These are phyloP conservation scores for Drosophila kambysellisi DNA, from an alignment of 2,888 invertebrate species.

Conservation along the genomic window DNA sequence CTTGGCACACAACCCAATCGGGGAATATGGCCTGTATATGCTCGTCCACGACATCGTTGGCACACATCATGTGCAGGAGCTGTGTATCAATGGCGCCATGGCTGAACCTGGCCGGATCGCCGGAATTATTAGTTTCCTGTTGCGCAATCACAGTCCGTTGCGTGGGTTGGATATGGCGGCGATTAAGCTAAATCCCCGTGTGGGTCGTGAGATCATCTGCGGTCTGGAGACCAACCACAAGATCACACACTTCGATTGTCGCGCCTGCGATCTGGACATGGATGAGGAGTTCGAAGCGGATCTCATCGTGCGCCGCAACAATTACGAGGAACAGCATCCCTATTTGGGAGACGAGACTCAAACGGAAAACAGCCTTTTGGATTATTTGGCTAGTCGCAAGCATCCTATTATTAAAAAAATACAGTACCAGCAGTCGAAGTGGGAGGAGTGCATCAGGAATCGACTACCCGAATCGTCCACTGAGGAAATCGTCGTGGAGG, in stretches of 20 bases:
- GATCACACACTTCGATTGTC: constrained; percentile 66
- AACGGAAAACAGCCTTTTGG: constrained; percentile 61
- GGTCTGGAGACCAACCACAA: constrained; percentile 61
- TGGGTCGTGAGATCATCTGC: constrained; percentile 55
- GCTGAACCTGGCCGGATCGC: constrained; percentile 18
- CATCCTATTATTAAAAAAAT: constrained; percentile 55
- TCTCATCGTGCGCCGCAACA: constrained; percentile 75
- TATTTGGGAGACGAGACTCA: constrained; percentile 59
- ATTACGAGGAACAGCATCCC: constrained; percentile 44
- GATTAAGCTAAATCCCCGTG: constrained; percentile 32
- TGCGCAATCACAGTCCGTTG: constrained; percentile 63
- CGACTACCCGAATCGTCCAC: constrained; percentile 13
- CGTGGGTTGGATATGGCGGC: constrained; percentile 65
- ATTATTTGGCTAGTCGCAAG: constrained; percentile 54
- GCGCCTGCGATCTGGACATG: constrained; percentile 66
- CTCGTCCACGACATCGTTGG: constrained; percentile 48
- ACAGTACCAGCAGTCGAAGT: background rate
- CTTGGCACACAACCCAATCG: constrained; percentile 73
- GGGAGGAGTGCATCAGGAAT: constrained; percentile 37
- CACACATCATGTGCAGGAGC: constrained; percentile 56
- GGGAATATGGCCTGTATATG: constrained; percentile 43
- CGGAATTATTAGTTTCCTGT: constrained; percentile 47
- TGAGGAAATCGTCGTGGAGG: background rate
- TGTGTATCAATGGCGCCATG: constrained; percentile 66
- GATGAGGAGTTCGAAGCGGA: constrained; percentile 74